Evolutionary conservation across 1,140 invertebrate species (phyloP), one percentile per base, ranked within the genome.

Genomic region (Drosophila jambulina): DNA sequence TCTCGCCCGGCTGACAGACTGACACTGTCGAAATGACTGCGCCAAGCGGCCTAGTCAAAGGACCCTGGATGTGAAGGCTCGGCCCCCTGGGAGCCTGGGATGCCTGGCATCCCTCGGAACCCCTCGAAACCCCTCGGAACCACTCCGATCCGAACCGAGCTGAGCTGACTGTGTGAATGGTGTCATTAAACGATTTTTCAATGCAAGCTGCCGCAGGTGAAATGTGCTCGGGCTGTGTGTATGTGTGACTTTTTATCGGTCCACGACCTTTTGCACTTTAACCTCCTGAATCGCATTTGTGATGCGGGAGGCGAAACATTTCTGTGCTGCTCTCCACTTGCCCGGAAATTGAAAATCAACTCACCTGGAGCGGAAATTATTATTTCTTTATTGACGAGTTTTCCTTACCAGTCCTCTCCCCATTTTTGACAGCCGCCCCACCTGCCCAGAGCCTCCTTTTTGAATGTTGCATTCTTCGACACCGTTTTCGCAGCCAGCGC

Each of bases 181-280:
- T 91, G 91, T 87, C 87, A 92, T 92, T 92, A 92, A 92, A 80
- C 91, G 91, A 92, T 92, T 92, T 92, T 92, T 92, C 91, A 91
- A 88, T 78, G 91, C 83, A 90, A 85, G 85, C 85, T 90, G 85
- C 85, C 86, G 85, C 85, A 90, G 86, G 85, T 90, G 78, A 82
- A 85, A 79, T 48, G 53, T 67, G 49, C 49, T 21, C 42, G 43
- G 38, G 23, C 40, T 65, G 53, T 49, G 60, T 87, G 63, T 77
- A 19, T 32, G 49, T 51, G 49, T 19, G 63, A 78, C 74, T 80
- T 78, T 81, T 75, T 38, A 75, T 62, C 78, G 75, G 85, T 85
- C 75, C 59, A 75, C 78, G 85, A 85, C 85, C 81, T 85, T 69
- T 75, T 54, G 38, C 56, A 60, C 81, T 90, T 81, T 85, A 88